Conservation (phyloP, 2,113 vertebrate species). For the Ia io region DNA sequence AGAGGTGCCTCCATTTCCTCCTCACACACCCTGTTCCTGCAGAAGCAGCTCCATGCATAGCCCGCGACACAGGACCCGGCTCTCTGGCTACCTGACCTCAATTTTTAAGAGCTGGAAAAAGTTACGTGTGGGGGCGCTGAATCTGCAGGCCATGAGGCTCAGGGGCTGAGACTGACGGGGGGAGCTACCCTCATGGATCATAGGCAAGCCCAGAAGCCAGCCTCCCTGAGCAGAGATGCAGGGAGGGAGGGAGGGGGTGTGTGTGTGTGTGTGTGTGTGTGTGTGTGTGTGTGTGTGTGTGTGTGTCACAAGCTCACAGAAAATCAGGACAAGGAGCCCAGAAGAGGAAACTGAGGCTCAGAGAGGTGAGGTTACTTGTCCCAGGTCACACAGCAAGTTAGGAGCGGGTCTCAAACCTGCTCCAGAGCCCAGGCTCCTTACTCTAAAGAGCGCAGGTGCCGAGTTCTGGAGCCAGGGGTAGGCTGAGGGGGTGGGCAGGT, state of each 20-base stretch:
- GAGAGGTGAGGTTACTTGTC: neutral
- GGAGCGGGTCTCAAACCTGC: neutral
- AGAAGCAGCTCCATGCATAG: neutral
- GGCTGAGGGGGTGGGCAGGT: neutral
- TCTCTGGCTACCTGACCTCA: neutral
- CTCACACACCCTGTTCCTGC: neutral
- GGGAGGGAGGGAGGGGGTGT: neutral
- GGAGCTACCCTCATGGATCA: neutral
- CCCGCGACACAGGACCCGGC: neutral
- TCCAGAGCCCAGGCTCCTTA: neutral
- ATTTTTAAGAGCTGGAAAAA: neutral
- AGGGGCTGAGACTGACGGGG: fast-evolving
- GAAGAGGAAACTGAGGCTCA: neutral
- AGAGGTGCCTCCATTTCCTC: neutral
- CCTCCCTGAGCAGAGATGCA: neutral
- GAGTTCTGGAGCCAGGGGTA: neutral
- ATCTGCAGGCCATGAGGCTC: neutral
- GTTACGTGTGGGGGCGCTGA: neutral
- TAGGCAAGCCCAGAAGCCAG: neutral
- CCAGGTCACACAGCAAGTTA: neutral
- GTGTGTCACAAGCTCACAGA: neutral
- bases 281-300: neutral
- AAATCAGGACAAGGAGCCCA: neutral
- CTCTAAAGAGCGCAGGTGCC: neutral
- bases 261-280: too few relatives aligned